Evolutionary conservation across 2,888 invertebrate genomes (phyloP), one percentile per base, ranked within the genome.

Genomic region (Agriopis marginaria): DNA sequence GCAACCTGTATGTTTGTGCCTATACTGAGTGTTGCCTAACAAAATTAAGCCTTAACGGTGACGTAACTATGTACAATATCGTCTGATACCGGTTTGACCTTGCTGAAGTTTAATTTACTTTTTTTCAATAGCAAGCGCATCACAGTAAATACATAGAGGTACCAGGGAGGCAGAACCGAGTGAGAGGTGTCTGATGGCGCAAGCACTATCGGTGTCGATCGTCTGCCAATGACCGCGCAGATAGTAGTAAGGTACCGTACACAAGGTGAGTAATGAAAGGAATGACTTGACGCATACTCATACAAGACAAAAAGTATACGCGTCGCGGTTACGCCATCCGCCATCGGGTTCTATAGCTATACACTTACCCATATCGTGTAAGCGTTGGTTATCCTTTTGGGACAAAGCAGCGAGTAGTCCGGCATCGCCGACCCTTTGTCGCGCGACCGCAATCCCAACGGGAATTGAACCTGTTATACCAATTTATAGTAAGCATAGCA

Each of bases 381-480:
- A 85, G 72, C 95, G 90, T 73, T 95, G 90, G 79, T 91, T 95
- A 83, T 95, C 95, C 81, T 95, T 93, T 76, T 95, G 95, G 39
- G 95, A 92, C 67, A 95, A 92, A 53, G 95, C 95, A 54, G 95
- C 95, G 63, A 94, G 95, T 42, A 95, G 91, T 71, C 95, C 94
- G 50, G 95, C 95, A 79, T 96, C 96, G 81, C 96, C 96, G 73
- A 96, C 95, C 82, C 97, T 95, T 86, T 97, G 97, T 76, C 97
- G 95, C 60, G 97, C 97, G 74, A 97, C 97, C 45, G 97, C 97
- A 79, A 98, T 97, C 70, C 97, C 97, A 77, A 98, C 97, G 77
- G 97, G 97, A 87, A 97, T 97, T 59, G 95, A 95, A 83, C 80
- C 80, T 80, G 69, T 45, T 65, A 74, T 65, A 72, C 44, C 44